phyloP scores from a whole-genome alignment of 2,888 invertebrate species.

The Neria commutata region DNA sequence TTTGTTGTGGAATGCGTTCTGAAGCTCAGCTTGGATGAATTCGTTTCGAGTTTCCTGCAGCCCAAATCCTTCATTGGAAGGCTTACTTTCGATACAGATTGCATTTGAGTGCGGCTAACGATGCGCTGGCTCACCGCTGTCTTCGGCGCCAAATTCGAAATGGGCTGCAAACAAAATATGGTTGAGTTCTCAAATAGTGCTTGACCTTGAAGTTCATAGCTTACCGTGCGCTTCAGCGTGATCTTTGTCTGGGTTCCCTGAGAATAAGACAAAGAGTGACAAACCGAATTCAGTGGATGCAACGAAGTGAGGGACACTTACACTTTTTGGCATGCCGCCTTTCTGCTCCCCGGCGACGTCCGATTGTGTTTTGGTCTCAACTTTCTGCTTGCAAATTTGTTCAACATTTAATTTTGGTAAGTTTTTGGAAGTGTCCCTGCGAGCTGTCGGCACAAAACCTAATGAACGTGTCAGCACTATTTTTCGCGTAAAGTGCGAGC shows the following conservation, averaged over 20 bases:
- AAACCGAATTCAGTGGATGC: background rate
- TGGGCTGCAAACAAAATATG: no score
- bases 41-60: slow-evolving; percentile 9
- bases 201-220: no score
- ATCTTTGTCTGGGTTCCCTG: slow-evolving; percentile 21
- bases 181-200: no score
- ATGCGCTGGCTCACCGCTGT: no score
- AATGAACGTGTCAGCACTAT: no score
- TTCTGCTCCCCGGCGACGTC: background rate
- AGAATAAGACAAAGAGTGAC: background rate
- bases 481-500: no score
- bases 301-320: no score
- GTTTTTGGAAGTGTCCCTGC: slow-evolving; percentile 19
- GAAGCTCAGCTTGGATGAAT: background rate
- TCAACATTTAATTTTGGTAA: slow-evolving; percentile 21
- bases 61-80: slow-evolving; percentile 21
- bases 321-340: no score
- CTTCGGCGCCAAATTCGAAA: slow-evolving; percentile 1
- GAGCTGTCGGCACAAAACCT: slow-evolving; percentile 8
- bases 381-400: slow-evolving; percentile 17
- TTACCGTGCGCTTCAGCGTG: slow-evolving; percentile 28
- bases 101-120: slow-evolving; percentile 21
- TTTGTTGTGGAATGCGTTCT: no score
- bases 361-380: background rate
- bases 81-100: slow-evolving; percentile 24